phyloP scores from a whole-genome alignment of 1,140 invertebrate species.

The Solenopsis invicta region DNA sequence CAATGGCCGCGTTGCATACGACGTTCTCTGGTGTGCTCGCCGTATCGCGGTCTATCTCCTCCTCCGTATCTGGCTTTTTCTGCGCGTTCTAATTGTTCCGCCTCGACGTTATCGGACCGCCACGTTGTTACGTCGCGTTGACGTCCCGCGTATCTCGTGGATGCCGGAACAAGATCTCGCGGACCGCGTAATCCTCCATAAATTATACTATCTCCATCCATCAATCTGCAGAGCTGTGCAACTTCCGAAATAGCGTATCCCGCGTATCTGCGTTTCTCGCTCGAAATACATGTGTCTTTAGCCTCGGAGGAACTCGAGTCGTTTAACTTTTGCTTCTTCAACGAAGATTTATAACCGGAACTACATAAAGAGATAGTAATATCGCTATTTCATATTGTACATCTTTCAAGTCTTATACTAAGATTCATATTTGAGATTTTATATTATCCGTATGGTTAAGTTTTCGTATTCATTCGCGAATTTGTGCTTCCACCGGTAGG shows the following conservation, averaged over 20 bases:
- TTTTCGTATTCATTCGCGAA: background rate
- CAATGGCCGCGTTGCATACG: constrained; percentile 23
- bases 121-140: constrained; percentile 24
- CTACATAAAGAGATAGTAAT: background rate
- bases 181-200: constrained; percentile 50
- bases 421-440: background rate
- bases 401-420: background rate
- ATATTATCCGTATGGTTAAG: background rate
- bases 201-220: constrained; percentile 58
- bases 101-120: constrained; percentile 37
- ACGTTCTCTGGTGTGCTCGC: constrained; percentile 41
- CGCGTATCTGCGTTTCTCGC: background rate
- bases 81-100: constrained; percentile 60
- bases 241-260: constrained; percentile 27
- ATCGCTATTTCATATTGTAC: background rate
- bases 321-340: background rate
- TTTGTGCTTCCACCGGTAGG: background rate
- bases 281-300: constrained; percentile 14
- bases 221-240: constrained; percentile 31
- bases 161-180: constrained; percentile 50
- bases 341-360: background rate
- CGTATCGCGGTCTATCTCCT: constrained; percentile 26
- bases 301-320: background rate
- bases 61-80: constrained; percentile 45
- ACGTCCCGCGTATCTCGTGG: constrained; percentile 36